phyloP scores from a whole-genome alignment of 2,888 invertebrate genomes.

The Gonocerus acuteangulatus region DNA sequence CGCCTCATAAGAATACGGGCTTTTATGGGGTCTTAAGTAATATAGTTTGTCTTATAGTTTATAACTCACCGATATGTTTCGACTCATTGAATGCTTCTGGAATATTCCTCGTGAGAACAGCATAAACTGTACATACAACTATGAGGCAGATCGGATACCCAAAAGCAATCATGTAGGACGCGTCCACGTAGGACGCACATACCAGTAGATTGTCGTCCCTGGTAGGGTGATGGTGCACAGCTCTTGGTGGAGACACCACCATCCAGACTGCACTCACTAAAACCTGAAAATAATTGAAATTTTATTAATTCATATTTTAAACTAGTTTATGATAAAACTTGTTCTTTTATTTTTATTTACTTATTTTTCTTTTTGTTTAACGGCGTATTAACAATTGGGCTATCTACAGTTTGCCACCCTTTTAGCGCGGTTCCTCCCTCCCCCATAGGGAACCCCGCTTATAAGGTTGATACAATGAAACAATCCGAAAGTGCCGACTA shows the following conservation, averaged over 20 bases:
- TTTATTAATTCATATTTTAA: not conserved
- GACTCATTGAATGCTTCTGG: conserved; percentile 98
- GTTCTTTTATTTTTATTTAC: too few species aligned
- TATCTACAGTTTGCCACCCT: too few species aligned
- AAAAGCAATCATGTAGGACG: conserved; percentile 89
- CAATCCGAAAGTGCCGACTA: too few species aligned
- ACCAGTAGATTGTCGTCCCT: conserved; percentile 87
- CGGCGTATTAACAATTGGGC: too few species aligned
- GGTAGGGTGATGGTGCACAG: conserved; percentile 83
- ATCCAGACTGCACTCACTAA: conserved; percentile 88
- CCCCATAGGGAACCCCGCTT: too few species aligned
- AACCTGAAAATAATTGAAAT: conserved; percentile 50
- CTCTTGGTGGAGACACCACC: conserved; percentile 81
- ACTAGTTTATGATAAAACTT: too few species aligned
- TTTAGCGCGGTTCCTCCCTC: too few species aligned
- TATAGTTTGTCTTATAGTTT: too few species aligned
- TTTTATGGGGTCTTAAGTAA: too few species aligned
- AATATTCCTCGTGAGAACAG: conserved; percentile 88
- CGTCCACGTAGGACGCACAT: conserved; percentile 84
- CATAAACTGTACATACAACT: conserved; percentile 93
- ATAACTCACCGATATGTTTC: conserved; percentile 79
- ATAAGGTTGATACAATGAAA: too few species aligned
- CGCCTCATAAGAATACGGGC: too few species aligned
- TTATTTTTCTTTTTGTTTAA: too few species aligned
- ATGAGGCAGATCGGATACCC: conserved; percentile 86